A percentile compares a stretch with the other conserved stretches of the same genome.
Evolutionary conservation across 2,888 invertebrate species (phyloP).

Genomic region (Nemurella pictetii): DNA sequence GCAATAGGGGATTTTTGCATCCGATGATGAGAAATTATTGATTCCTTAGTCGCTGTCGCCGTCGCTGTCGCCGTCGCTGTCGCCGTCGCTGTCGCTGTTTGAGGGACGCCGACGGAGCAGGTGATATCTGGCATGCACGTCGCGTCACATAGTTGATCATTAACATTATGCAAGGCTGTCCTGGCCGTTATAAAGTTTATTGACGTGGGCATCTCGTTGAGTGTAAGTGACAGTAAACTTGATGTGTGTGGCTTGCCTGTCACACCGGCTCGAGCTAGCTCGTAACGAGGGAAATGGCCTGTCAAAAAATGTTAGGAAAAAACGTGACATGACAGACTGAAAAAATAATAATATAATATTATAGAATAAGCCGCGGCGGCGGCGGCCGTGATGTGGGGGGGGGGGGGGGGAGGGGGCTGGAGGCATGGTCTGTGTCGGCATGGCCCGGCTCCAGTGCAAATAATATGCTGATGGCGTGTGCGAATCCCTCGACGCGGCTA

Average conservation of each 20-base stretch:
- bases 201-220: constrained; percentile 23
- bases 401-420: too few species aligned
- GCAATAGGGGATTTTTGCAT: background rate
- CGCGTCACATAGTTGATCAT: constrained; percentile 7
- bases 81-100: background rate
- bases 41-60: background rate
- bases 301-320: constrained; percentile 37
- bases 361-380: constrained; percentile 4
- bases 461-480: constrained; percentile 24
- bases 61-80: background rate
- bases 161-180: constrained; percentile 19
- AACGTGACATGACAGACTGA: constrained; percentile 39
- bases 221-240: constrained; percentile 36
- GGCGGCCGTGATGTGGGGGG: background rate
- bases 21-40: background rate
- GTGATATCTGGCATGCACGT: constrained; percentile 8
- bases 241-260: constrained; percentile 38
- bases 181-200: constrained; percentile 11
- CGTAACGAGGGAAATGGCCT: constrained; percentile 40
- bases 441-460: background rate
- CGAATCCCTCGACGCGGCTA: background rate
- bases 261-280: constrained; percentile 35
- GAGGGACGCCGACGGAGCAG: background rate
- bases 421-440: too few species aligned
- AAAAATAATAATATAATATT: constrained; percentile 33